Base-by-base conservation (phyloP, 2,888 invertebrate genomes). In the Himalopsyche tibetana region DNA sequence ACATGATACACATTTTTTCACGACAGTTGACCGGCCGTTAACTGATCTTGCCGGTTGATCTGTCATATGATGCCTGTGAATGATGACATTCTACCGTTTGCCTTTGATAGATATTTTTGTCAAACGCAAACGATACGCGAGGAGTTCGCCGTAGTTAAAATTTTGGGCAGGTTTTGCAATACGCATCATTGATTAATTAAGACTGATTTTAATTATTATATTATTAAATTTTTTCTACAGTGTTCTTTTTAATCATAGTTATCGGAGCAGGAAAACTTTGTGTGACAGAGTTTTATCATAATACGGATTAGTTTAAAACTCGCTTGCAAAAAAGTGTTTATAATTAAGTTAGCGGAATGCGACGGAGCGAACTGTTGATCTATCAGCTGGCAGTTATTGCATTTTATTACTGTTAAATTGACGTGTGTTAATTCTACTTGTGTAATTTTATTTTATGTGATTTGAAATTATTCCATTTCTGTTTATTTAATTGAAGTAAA, bases 201-300 rank as follows among this genome's bases (percentile, higher is more conserved):
- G 63, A 63, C 63, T 63, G 63, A 63, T 63, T 63, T 63, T 63
- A 63, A 63, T 63, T 63, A 63, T 63, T 15, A 19, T 63, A 63
- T 63, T 63, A 63, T 63, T 63, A 63, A 19, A 63, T 63, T 63
- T 56, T 56, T 63, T 51, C 28, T 63, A 63, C 28, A 63, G 19
- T 63, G 19, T 63, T 63, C 63, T 19, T 63, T 63, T 63, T 19
- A 63, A 19, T 19, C 4, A 63, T 19, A 19, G 28, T 19, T 19
- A 63, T 19, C 19, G 63, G 19, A 63, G 19, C 19, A 15, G 4
- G 15, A 5, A 8, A 19, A 63, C 63, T 63, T 63, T 63, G 63
- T 63, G 63, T 63, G 28, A 63, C 63, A 19, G 11, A 63, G 63
- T 63, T 63, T 63, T 19, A 19, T 19, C 8, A 15, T 63, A 28